phyloP scores from a whole-genome alignment of 1,140 invertebrate species.

The Elymnias hypermnestra region DNA sequence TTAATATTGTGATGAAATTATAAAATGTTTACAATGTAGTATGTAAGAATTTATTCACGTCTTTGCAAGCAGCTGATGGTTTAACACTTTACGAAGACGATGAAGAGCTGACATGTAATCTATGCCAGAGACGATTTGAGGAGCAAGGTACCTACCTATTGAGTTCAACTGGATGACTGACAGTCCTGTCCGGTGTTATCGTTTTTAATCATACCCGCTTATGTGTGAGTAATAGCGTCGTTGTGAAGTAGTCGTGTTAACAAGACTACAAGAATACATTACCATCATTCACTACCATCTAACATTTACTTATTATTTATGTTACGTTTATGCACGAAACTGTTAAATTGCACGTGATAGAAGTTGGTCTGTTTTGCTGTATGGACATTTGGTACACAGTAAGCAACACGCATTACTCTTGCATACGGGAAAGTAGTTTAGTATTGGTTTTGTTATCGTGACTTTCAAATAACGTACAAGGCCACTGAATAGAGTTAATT shows the following conservation, averaged over 20 bases:
- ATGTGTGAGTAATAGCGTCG: conserved; percentile 74
- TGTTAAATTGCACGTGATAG: conserved; percentile 53
- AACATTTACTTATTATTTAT: conserved; percentile 42
- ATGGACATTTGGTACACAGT: conserved; percentile 21
- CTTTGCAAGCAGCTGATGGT: conserved; percentile 82
- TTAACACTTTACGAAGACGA: conserved; percentile 80
- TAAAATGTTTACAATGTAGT: conserved; percentile 38
- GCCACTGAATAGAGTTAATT: conserved; percentile 75
- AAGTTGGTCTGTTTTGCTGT: conserved; percentile 38
- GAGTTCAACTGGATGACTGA: conserved; percentile 52
- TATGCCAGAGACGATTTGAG: conserved; percentile 86
- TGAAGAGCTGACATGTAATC: conserved; percentile 81
- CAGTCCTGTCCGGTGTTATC: conserved; percentile 52
- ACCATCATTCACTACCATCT: conserved; percentile 36
- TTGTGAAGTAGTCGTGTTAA: conserved; percentile 39
- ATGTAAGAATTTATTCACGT: conserved; percentile 68
- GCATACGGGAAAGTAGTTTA: conserved; percentile 60
- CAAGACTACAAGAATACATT: conserved; percentile 20
- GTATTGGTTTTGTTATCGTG: conserved; percentile 37
- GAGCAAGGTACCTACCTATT: conserved; percentile 79
- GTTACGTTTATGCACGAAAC: conserved; percentile 49
- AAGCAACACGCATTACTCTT: conserved; percentile 70
- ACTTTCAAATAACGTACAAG: conserved; percentile 57
- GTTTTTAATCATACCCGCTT: conserved; percentile 55
- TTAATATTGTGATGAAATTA: conserved; percentile 17